Base-by-base conservation (phyloP, 2,888 invertebrate species). In the Periphyllus acericola region DNA sequence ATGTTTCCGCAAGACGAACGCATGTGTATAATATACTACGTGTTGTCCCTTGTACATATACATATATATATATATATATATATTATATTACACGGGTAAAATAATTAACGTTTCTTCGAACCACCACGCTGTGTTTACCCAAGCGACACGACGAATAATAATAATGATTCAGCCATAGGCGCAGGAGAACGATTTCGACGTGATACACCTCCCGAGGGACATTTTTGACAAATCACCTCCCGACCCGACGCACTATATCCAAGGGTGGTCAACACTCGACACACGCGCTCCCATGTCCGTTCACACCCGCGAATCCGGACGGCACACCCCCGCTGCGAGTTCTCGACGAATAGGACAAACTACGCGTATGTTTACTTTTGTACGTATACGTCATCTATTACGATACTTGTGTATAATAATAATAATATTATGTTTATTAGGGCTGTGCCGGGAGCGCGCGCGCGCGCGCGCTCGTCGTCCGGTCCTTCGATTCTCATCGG, bases 81-180 rank as follows among this genome's bases (percentile, higher is more conserved):
- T 66, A 25, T 60, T 1, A 84, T 40, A 32, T 60, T 76, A 66
- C 40, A 25, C 55, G 40, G 36, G 60, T 29, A 76, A 68, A 40
- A 76, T 85, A 68, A 85, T 85, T 78, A 85, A 85, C 68, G 32
- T 85, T 85, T 85, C 78, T 78, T 34, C 46, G 84, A 85, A 85
- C 68, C 75, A 29, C 75, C 55, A 2, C 29, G 52, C 25, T 19
- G 5, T 60, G 32, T 76, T 84, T 76, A 68, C 32, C 25, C 46
- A 25, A 68, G 75, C 29, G 60, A 75, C 75, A 84, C 60, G 78
- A 66, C 32, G 66, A 40, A 60, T 36, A 46, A 68, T 66, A 79
- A 46, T 36, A 46, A 68, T 66, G 60, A 46, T 46, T 46, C 25
- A 4, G 25, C 1, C 4, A 74, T n/a, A n/a, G 36, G 25, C 21